phyloP scores from a whole-genome alignment of 2,888 invertebrate species.

The Schizotus pectinicornis region DNA sequence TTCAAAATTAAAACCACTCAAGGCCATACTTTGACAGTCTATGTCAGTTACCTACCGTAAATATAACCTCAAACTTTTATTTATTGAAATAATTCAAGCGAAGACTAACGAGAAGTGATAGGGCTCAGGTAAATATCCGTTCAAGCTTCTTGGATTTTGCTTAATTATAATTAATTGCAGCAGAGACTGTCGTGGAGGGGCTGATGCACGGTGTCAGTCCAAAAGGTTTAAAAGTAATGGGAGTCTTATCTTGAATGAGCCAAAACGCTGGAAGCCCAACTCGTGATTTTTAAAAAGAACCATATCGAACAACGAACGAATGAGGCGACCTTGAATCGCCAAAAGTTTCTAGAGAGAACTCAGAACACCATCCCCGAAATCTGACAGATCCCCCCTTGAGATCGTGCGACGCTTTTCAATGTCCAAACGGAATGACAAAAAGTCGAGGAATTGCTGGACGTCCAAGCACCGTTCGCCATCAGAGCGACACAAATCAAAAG shows the following conservation, averaged over 20 bases:
- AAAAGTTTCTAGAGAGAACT: background rate
- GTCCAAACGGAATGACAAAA: background rate
- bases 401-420: too few relatives aligned
- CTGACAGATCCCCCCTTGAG: too few relatives aligned
- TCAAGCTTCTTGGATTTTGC: background rate
- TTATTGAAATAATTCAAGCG: background rate
- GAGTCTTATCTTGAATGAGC: constrained; percentile 12
- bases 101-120: constrained; percentile 1
- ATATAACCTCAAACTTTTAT: background rate
- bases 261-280: constrained; percentile 10
- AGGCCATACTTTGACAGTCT: too few relatives aligned
- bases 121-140: constrained; percentile 4
- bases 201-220: constrained; percentile 16
- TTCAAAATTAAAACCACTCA: too few relatives aligned
- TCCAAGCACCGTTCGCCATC: constrained; percentile 4
- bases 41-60: too few relatives aligned
- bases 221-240: constrained; percentile 21
- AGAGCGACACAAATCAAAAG: background rate
- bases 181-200: constrained; percentile 12
- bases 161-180: constrained; percentile 1
- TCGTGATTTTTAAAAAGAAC: constrained; percentile 17
- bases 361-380: too few relatives aligned
- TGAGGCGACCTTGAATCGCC: background rate
- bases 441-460: constrained; percentile 3
- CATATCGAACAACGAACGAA: constrained; percentile 1